Conservation (phyloP, 2,888 invertebrate species). For the Aricia artaxerxes region DNA sequence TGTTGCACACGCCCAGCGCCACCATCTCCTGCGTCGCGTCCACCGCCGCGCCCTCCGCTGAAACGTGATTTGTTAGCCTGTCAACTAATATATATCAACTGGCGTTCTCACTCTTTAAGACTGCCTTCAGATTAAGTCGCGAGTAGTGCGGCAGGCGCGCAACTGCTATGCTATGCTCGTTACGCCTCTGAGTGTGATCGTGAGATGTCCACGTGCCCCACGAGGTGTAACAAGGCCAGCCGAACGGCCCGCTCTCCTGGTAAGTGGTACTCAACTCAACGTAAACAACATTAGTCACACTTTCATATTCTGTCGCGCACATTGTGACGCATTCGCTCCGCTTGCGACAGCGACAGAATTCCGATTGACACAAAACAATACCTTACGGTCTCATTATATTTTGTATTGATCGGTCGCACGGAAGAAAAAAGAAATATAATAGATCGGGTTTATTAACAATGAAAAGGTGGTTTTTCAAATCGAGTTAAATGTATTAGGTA, state of each 20-base stretch:
- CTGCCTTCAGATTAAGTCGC: too few relatives aligned
- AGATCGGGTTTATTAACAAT: too few relatives aligned
- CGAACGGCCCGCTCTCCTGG: too few relatives aligned
- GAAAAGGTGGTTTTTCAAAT: too few relatives aligned
- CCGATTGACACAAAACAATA: not conserved
- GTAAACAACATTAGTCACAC: not conserved
- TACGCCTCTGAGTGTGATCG: too few relatives aligned
- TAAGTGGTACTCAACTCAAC: not conserved
- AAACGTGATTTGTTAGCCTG: slow-evolving; percentile 37
- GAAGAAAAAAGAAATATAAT: not conserved
- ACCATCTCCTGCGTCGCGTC: slow-evolving; percentile 95
- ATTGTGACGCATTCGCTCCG: not conserved
- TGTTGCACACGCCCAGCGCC: slow-evolving; percentile 92
- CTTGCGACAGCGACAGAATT: not conserved
- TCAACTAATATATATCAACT: not conserved
- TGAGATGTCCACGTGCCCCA: too few relatives aligned
- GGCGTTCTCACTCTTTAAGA: too few relatives aligned
- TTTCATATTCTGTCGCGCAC: not conserved
- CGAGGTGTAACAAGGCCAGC: too few relatives aligned
- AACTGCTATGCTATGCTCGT: too few relatives aligned
- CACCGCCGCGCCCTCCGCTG: slow-evolving; percentile 88
- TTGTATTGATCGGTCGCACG: not conserved
- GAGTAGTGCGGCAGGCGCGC: too few relatives aligned
- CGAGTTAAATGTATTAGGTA: too few relatives aligned
- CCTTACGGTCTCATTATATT: not conserved